Evolutionary conservation across 2,888 invertebrate genomes (phyloP).

Genomic region (Hipparchia sbordonii): DNA sequence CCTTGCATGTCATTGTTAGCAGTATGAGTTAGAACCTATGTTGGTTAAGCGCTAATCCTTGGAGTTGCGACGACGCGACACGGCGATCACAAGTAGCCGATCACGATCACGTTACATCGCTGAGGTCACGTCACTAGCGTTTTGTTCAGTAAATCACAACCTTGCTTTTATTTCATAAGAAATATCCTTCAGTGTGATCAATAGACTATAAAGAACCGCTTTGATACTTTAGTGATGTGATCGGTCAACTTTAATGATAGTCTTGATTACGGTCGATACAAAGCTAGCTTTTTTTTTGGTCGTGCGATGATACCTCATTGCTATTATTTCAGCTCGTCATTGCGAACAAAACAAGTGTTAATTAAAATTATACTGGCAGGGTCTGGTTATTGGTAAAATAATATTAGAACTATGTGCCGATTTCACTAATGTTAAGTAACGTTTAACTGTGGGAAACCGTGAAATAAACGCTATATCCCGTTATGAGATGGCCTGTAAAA

Average conservation of each 20-base stretch:
- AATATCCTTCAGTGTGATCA: conserved; percentile 20
- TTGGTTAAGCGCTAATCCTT: conserved; percentile 28
- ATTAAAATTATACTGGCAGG: too few species aligned
- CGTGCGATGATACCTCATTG: too few species aligned
- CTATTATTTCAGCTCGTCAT: too few species aligned
- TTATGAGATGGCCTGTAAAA: too few species aligned
- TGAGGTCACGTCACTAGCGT: conserved; percentile 28
- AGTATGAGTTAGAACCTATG: conserved; percentile 27
- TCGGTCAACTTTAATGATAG: neutral
- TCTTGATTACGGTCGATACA: too few species aligned
- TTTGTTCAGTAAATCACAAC: conserved; percentile 23
- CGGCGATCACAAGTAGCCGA: conserved; percentile 38
- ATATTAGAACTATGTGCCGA: too few species aligned
- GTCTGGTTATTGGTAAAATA: too few species aligned
- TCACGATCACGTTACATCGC: conserved; percentile 31
- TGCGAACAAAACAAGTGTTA: too few species aligned
- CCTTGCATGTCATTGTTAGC: conserved; percentile 27
- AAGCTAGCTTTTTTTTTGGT: too few species aligned
- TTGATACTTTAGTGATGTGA: conserved; percentile 11
- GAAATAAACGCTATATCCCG: too few species aligned
- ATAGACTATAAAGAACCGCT: conserved; percentile 11
- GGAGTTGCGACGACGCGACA: conserved; percentile 12
- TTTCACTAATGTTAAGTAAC: too few species aligned
- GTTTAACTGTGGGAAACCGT: too few species aligned
- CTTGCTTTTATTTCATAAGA: conserved; percentile 22